A percentile compares a stretch with the other conserved stretches of the same genome.
Conservation (phyloP, 2,113 vertebrate species). For the Hystrix brachyura region DNA sequence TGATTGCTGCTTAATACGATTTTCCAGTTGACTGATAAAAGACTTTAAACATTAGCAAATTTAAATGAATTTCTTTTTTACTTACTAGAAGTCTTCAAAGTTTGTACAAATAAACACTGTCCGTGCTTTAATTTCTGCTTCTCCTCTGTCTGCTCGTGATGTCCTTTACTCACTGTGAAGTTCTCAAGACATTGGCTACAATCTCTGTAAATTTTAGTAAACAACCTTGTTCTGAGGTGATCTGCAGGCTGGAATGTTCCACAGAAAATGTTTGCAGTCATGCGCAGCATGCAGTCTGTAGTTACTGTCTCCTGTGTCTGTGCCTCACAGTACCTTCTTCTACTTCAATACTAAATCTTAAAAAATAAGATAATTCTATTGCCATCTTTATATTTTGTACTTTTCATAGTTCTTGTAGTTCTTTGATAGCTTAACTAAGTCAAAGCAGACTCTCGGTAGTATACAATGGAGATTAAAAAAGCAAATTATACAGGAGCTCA, state of each 20-base stretch:
- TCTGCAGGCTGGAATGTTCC: not conserved
- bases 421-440: not conserved
- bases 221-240: not conserved
- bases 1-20: not conserved
- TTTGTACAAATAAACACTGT: not conserved
- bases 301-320: not conserved
- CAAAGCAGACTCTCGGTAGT: not conserved
- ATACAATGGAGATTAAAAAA: not conserved
- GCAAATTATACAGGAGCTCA: not conserved
- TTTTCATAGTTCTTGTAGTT: not conserved
- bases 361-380: not conserved
- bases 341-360: not conserved
- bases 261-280: not conserved
- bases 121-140: not conserved
- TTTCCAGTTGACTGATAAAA: not conserved
- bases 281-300: rapidly evolving
- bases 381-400: not conserved
- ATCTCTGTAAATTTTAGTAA: not conserved
- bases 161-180: rapidly evolving
- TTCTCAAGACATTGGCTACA: not conserved
- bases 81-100: not conserved
- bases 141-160: not conserved
- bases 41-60: not conserved
- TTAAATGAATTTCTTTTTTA: not conserved
- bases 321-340: not conserved